Conservation (phyloP, 1,140 invertebrate species). For the Heliconius himera region DNA sequence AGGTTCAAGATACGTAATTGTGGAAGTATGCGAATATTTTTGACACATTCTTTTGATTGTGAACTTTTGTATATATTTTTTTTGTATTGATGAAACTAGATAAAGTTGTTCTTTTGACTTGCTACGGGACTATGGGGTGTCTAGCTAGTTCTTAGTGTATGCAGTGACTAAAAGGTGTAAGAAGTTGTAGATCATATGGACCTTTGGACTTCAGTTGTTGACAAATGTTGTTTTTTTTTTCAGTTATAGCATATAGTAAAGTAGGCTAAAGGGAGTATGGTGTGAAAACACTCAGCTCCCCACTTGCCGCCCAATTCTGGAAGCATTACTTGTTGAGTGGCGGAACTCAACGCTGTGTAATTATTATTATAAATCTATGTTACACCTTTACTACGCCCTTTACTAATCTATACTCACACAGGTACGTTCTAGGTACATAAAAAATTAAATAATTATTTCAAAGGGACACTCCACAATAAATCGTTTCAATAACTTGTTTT, state of each 20-base stretch:
- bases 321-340: background rate
- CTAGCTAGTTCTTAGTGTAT: background rate
- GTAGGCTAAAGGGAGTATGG: no score
- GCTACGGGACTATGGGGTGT: background rate
- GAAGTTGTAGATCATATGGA: background rate
- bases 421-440: background rate
- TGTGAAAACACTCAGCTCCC: no score
- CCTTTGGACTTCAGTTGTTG: background rate
- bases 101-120: constrained; percentile 8
- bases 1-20: constrained; percentile 29
- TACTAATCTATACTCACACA: background rate
- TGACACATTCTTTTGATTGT: constrained; percentile 12
- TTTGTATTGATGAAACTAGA: constrained; percentile 4
- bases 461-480: background rate
- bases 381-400: background rate
- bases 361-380: background rate
- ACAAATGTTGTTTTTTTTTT: background rate
- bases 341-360: no score
- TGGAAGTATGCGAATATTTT: constrained; percentile 17
- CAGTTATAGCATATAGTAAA: no score
- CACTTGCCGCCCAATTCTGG: no score
- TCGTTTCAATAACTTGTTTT: background rate
- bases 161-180: background rate
- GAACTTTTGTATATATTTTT: background rate
- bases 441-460: background rate